Percentiles rank a stretch among this genome's conserved stretches.
These are phyloP conservation scores for Acrobasis suavella DNA, from an alignment of 2,888 invertebrate species.

Conservation along the genomic window DNA sequence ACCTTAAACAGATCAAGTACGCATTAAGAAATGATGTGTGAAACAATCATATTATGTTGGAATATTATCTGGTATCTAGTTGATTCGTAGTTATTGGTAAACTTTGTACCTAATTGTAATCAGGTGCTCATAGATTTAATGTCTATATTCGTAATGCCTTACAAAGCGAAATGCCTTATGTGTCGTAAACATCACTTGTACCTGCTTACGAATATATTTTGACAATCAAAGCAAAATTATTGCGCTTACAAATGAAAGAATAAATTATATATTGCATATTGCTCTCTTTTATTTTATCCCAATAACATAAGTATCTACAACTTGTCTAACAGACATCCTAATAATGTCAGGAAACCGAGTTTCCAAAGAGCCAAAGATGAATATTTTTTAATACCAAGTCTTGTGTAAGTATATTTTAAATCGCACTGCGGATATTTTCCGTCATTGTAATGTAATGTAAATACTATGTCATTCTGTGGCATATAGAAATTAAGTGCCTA, in stretches of 20 bases:
- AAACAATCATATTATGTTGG: neutral
- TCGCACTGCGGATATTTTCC: no score
- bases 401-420: no score
- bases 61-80: neutral
- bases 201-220: conserved; percentile 80
- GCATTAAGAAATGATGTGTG: neutral
- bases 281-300: conserved; percentile 46
- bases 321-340: no score
- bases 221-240: conserved; percentile 81
- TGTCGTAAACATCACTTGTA: conserved; percentile 79
- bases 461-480: no score
- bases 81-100: neutral
- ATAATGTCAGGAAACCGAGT: no score
- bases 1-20: neutral
- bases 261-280: conserved; percentile 77
- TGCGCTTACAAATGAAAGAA: conserved; percentile 79
- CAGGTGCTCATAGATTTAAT: conserved; percentile 16
- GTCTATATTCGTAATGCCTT: conserved; percentile 16
- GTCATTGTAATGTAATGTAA: no score
- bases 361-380: no score
- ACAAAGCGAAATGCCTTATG: conserved; percentile 44
- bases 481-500: no score
- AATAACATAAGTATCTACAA: conserved; percentile 8
- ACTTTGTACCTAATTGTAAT: conserved; percentile 4
- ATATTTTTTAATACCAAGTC: no score